Conservation (phyloP, 2,113 vertebrate genomes). For the Nycticorax nycticorax region DNA sequence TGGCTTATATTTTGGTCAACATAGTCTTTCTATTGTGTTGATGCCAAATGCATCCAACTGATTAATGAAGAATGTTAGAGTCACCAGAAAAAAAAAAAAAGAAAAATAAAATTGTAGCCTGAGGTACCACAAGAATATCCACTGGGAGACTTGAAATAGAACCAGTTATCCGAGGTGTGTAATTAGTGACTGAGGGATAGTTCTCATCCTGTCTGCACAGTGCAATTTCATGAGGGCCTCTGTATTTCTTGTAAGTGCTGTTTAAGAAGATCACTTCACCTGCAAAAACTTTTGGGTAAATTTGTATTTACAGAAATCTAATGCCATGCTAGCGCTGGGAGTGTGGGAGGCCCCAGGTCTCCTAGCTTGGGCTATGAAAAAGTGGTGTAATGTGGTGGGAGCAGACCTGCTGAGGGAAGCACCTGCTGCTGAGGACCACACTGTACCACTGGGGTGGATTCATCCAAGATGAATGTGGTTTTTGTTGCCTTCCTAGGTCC, state of each 20-base stretch:
- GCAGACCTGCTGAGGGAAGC: background rate
- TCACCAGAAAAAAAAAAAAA: background rate
- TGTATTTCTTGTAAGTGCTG: background rate
- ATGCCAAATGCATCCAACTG: background rate
- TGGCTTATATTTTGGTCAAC: background rate
- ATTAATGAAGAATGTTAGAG: background rate
- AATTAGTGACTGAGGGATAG: background rate
- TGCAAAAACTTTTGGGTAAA: background rate
- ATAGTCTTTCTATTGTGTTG: background rate
- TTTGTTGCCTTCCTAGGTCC: background rate
- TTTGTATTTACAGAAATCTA: background rate
- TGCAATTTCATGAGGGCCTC: background rate
- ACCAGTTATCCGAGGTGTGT: background rate
- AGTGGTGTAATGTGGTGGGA: fast-evolving
- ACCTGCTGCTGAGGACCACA: background rate
- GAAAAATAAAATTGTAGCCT: background rate
- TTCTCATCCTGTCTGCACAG: background rate
- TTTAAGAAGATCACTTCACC: background rate
- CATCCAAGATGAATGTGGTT: background rate
- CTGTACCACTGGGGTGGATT: fast-evolving
- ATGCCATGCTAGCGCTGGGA: fast-evolving
- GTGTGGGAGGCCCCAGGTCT: fast-evolving
- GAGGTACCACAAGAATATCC: background rate
- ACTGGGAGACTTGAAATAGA: background rate
- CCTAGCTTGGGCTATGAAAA: background rate